Conservation (phyloP, 2,113 vertebrate genomes). For the Cavia porcellus region DNA sequence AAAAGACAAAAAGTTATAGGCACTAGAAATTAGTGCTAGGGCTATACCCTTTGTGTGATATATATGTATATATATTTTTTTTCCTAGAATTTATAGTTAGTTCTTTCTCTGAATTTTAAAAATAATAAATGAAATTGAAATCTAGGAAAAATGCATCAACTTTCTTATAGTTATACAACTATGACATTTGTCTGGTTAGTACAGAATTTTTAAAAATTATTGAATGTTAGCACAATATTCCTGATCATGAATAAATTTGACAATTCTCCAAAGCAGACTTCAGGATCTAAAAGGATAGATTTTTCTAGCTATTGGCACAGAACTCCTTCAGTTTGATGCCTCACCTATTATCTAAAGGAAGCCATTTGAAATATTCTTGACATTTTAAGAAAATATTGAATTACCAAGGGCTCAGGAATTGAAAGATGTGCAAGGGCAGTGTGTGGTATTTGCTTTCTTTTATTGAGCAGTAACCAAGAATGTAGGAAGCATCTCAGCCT, state of each 20-base stretch:
- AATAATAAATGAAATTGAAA: neutral
- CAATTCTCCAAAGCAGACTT: neutral
- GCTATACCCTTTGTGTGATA: neutral
- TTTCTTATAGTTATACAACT: neutral
- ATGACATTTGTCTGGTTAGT: constrained; percentile 23
- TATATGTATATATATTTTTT: neutral
- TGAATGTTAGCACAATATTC: neutral
- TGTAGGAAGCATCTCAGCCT: constrained; percentile 60
- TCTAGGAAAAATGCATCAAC: neutral
- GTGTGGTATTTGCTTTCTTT: constrained; percentile 69
- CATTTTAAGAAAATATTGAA: constrained; percentile 79
- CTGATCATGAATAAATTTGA: neutral
- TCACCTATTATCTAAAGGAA: neutral
- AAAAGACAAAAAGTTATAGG: neutral
- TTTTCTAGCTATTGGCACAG: neutral
- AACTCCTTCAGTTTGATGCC: neutral
- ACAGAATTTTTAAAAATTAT: neutral
- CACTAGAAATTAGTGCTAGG: neutral
- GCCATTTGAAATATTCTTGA: constrained; percentile 78
- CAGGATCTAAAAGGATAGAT: neutral
- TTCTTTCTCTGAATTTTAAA: neutral
- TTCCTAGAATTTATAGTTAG: neutral
- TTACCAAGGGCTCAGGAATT: constrained; percentile 56
- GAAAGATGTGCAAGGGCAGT: constrained; percentile 50
- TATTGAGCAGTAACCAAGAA: constrained; percentile 61